Evolutionary conservation across 2,888 invertebrate species (phyloP).

Genomic region (Nemotelus nigrinus): DNA sequence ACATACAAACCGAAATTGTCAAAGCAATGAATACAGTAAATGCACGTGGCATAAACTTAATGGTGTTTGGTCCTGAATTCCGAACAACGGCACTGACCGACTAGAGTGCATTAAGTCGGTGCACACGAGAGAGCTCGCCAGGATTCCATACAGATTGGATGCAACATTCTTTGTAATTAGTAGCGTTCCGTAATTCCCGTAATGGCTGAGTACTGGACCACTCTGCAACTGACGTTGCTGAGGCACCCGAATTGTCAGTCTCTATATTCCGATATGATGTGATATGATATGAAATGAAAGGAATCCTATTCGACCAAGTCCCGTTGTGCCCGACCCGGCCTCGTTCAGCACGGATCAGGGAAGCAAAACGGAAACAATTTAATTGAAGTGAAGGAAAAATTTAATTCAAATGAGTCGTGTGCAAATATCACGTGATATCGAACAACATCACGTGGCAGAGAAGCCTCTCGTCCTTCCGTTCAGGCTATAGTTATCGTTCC

Average conservation of each 20-base stretch:
- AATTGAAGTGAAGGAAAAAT: slow-evolving; percentile 41
- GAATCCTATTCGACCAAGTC: neutral
- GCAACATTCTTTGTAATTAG: slow-evolving; percentile 14
- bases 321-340: neutral
- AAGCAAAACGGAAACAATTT: slow-evolving; percentile 33
- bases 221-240: too few species aligned
- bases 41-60: slow-evolving; percentile 22
- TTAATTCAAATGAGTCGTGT: slow-evolving; percentile 46
- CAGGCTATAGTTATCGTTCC: neutral
- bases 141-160: neutral
- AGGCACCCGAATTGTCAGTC: too few species aligned
- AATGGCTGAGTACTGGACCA: neutral
- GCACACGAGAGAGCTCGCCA: neutral
- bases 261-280: neutral
- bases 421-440: slow-evolving; percentile 44
- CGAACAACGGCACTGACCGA: slow-evolving; percentile 24
- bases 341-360: neutral
- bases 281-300: slow-evolving; percentile 26
- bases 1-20: neutral
- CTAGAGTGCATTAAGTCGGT: slow-evolving; percentile 1
- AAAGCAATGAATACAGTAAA: neutral
- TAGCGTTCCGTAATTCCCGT: neutral
- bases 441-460: slow-evolving; percentile 38
- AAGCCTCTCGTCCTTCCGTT: slow-evolving; percentile 13
- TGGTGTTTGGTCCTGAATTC: slow-evolving; percentile 13